Conservation (phyloP, 1,140 invertebrate genomes). For the Leptonema lineaticorne region DNA sequence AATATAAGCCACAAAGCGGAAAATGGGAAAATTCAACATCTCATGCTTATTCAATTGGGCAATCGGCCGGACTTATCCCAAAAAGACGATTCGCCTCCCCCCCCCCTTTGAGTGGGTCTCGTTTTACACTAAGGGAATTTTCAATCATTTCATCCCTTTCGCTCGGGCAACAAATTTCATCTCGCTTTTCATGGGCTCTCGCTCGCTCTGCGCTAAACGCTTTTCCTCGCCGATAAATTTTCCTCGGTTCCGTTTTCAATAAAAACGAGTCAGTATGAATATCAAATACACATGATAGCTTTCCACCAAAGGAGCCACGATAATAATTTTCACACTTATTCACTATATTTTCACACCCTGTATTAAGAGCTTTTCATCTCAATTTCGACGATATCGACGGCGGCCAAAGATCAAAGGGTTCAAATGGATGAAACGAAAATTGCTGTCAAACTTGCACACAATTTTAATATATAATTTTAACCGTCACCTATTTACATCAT, state of each 20-base stretch:
- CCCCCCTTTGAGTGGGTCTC: background rate
- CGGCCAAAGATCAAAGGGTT: too few species aligned
- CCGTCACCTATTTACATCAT: too few species aligned
- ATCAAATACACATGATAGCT: constrained; percentile 10
- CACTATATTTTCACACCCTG: too few species aligned
- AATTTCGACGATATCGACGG: too few species aligned
- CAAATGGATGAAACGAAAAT: too few species aligned
- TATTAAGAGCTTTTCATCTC: too few species aligned
- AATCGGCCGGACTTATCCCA: constrained; percentile 25
- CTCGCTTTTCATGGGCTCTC: background rate
- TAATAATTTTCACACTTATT: background rate
- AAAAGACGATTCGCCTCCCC: constrained; percentile 7
- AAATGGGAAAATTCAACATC: constrained; percentile 21
- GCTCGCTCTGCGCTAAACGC: background rate
- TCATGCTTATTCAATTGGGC: constrained; percentile 28
- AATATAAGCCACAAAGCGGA: constrained; percentile 27
- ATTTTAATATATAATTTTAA: too few species aligned
- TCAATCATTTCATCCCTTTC: background rate
- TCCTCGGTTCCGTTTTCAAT: constrained; percentile 9
- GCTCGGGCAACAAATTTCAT: background rate
- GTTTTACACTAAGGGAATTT: too few species aligned
- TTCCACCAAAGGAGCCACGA: background rate
- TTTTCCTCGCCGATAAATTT: constrained; percentile 3
- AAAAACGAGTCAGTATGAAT: constrained; percentile 9
- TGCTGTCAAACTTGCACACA: too few species aligned